Evolutionary conservation across 2,888 invertebrate genomes (phyloP).

Genomic region (Tholera decimalis): DNA sequence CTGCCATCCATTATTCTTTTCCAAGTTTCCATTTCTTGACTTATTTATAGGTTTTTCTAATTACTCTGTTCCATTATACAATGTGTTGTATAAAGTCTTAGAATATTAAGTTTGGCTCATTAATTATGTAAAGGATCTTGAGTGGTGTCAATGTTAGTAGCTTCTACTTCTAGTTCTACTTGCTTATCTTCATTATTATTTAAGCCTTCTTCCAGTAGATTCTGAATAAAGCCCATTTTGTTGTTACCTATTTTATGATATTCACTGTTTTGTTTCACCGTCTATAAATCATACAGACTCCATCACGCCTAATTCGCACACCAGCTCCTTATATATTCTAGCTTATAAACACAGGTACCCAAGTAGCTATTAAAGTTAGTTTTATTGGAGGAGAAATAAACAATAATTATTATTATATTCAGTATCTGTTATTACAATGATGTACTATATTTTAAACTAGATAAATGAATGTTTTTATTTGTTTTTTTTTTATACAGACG

Average conservation of each 20-base stretch:
- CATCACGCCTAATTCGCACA: too few relatives aligned
- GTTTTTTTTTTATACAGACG: background rate
- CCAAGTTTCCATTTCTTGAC: slow-evolving; percentile 51
- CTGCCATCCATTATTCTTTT: slow-evolving; percentile 52
- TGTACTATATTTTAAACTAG: background rate
- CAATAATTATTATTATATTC: too few relatives aligned
- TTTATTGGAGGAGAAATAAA: too few relatives aligned
- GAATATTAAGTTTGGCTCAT: slow-evolving; percentile 39
- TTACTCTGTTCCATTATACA: slow-evolving; percentile 31
- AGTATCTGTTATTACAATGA: too few relatives aligned
- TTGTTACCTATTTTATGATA: background rate
- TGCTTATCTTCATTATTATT: slow-evolving; percentile 33
- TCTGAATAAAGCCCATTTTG: background rate
- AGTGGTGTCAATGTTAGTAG: slow-evolving; percentile 45
- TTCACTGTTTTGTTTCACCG: background rate
- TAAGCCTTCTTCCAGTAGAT: slow-evolving; percentile 13
- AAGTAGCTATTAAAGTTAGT: too few relatives aligned
- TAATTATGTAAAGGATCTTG: slow-evolving; percentile 35
- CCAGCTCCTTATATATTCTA: too few relatives aligned
- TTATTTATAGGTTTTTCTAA: slow-evolving; percentile 49
- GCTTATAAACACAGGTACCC: too few relatives aligned
- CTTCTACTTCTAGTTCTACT: slow-evolving; percentile 31
- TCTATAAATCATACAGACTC: too few relatives aligned
- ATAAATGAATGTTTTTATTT: background rate
- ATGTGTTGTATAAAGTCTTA: slow-evolving; percentile 22